phyloP scores from a whole-genome alignment of 2,888 invertebrate species.

The Cetonia aurata region DNA sequence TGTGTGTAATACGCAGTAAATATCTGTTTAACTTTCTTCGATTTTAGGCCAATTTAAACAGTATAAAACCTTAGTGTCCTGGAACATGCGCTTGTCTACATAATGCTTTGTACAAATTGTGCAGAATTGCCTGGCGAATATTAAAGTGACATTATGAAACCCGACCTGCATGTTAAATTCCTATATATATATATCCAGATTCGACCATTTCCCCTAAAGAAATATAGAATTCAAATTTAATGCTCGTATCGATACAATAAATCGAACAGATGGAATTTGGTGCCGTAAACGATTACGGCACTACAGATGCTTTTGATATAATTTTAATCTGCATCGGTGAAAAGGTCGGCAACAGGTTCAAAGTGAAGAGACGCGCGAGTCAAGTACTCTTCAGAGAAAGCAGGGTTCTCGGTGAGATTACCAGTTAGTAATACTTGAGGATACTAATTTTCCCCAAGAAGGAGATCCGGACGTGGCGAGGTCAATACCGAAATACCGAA shows the following conservation, averaged over 20 bases:
- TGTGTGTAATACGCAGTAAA: too few species aligned
- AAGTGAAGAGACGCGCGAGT: conserved; percentile 44
- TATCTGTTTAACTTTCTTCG: too few species aligned
- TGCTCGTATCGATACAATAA: not conserved
- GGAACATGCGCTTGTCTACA: too few species aligned
- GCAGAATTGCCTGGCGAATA: too few species aligned
- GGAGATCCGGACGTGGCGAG: conserved; percentile 41
- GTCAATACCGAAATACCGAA: conserved; percentile 24
- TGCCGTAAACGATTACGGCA: conserved; percentile 10
- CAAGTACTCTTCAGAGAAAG: conserved; percentile 44
- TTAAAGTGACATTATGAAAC: too few species aligned
- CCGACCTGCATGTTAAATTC: conserved; percentile 3
- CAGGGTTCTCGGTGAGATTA: conserved; percentile 50
- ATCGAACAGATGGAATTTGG: not conserved
- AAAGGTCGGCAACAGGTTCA: conserved; percentile 46
- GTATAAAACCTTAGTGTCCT: too few species aligned
- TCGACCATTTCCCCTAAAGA: not conserved
- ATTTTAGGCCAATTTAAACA: too few species aligned
- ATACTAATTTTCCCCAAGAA: conserved; percentile 52
- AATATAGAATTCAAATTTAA: conserved; percentile 11
- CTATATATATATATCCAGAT: too few species aligned
- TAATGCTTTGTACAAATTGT: too few species aligned
- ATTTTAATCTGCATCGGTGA: conserved; percentile 44
- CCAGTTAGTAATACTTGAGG: conserved; percentile 50
- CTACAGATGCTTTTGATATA: conserved; percentile 35